A percentile compares a stretch with the other conserved stretches of the same genome.
These are phyloP conservation scores for Syngnathus floridae DNA, from an alignment of 2,113 vertebrate genomes.

Conservation along the genomic window DNA sequence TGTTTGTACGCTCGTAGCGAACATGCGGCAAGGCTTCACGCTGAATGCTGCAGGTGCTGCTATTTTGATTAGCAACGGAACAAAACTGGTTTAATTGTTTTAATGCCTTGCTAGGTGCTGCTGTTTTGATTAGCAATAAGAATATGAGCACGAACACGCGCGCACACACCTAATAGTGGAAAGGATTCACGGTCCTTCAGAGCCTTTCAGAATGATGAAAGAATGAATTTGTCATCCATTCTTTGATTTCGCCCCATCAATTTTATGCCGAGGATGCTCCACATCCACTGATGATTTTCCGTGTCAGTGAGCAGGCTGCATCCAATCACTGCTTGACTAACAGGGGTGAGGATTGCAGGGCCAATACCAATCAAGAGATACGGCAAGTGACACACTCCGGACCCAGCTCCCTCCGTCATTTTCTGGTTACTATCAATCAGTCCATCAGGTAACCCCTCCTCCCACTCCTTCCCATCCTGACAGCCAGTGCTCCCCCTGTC, in stretches of 20 bases:
- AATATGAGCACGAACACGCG: neutral
- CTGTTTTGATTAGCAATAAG: neutral
- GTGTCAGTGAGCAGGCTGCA: neutral
- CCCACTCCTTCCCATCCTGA: neutral
- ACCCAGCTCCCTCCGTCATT: conserved; percentile 4
- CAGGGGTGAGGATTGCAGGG: neutral
- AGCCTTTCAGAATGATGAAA: neutral
- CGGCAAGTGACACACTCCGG: neutral
- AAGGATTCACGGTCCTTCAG: neutral
- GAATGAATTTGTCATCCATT: neutral
- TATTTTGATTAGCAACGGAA: too few species aligned
- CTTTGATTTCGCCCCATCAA: neutral
- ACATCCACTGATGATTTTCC: neutral
- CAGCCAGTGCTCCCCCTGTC: conserved; percentile 24
- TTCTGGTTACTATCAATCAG: neutral
- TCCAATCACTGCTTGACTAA: neutral
- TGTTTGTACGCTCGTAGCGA: neutral
- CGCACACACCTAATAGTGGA: neutral
- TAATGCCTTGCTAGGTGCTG: too few species aligned
- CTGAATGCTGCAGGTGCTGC: neutral
- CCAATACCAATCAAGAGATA: neutral
- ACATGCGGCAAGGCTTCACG: neutral
- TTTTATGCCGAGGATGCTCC: neutral
- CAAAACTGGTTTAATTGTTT: too few species aligned
- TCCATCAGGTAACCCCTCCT: conserved; percentile 1